Evolutionary conservation across 2,888 invertebrate species (phyloP), one percentile per base, ranked within the genome.

Genomic region (Galeopsomyia nigrocyanea): DNA sequence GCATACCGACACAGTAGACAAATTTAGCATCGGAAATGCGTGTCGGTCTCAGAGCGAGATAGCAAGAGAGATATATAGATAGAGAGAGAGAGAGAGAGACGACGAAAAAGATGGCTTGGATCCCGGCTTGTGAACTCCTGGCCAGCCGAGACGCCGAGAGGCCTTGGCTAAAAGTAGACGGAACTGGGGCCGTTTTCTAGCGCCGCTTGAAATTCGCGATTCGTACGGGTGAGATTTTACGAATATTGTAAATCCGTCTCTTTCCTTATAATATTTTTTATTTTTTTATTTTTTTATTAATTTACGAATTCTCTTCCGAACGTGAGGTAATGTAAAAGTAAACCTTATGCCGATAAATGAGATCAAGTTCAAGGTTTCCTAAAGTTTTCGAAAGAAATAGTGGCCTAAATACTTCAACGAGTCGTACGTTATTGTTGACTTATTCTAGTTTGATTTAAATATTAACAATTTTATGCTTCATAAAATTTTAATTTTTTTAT

Each of bases 131-230:
- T 79, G 78, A 75, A 78, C 78, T 76, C 76, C 61, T 73, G 64
- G 64, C 64, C 60, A 55, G 60, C 50, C 75, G 71, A 67, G 71
- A 60, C 63, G 46, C 58, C 75, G 64, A 72, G 78, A 81, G 79
- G 83, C 82, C 82, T 83, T 82, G 83, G 84, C 86, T 86, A 85
- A 86, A 85, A 86, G 84, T 85, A 85, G 85, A 83, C 79, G 77
- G 26, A 22, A 71, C 74, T 47, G 64, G 47, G 73, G 56, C 65
- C 51, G 57, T 17, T 68, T 75, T 76, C 73, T 75, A 77, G 70
- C 72, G 66, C 74, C 10, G 39, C 39, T 10, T 39, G 13, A 39
- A 39, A 39, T 39, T 39, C 46, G 53, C 39, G 49, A 74, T 49
- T 53, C 16, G 26, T 53, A 19, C 9, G 13, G 7, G 10, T 39